phyloP scores from a whole-genome alignment of 2,797 vertebrate genomes.

The Diglossa cyanea region DNA sequence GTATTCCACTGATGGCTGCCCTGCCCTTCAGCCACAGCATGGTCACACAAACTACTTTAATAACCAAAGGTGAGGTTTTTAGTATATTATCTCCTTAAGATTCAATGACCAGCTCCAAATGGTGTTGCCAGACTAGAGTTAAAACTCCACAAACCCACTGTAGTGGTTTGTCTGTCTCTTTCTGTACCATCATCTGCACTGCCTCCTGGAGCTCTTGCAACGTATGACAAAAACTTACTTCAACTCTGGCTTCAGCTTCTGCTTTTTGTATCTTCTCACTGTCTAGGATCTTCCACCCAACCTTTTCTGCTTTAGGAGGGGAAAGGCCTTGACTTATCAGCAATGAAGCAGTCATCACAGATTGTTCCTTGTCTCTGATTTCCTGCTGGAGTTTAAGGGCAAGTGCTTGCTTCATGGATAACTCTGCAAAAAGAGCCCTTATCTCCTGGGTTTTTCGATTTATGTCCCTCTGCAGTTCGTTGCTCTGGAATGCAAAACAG shows the following conservation, averaged over 20 bases:
- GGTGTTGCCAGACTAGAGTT: not conserved
- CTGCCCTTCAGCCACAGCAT: not conserved
- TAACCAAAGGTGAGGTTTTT: not conserved
- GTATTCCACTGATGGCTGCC: not conserved
- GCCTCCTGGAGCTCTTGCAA: not conserved
- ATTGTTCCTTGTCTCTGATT: slow-evolving; percentile 80
- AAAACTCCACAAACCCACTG: not conserved
- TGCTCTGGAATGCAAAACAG: slow-evolving; percentile 76
- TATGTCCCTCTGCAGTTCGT: slow-evolving; percentile 76
- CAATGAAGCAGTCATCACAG: slow-evolving; percentile 79
- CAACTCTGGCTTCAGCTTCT: slow-evolving; percentile 75
- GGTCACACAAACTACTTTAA: not conserved
- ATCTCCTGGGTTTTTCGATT: slow-evolving; percentile 76
- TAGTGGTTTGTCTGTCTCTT: not conserved
- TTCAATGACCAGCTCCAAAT: not conserved
- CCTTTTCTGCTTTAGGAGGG: slow-evolving; percentile 79
- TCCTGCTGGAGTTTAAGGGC: slow-evolving; percentile 84
- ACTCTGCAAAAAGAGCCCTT: slow-evolving; percentile 86
- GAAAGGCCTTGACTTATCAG: slow-evolving; percentile 83
- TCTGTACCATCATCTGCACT: not conserved
- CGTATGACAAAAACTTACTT: slow-evolving; percentile 66
- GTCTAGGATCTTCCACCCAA: slow-evolving; percentile 78
- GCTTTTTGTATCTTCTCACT: slow-evolving; percentile 75
- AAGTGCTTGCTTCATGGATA: slow-evolving; percentile 86
- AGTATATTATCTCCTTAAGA: not conserved